Percentiles rank a stretch among this genome's conserved stretches.
phyloP scores from a whole-genome alignment of 2,113 vertebrate species.

The Proterorhinus semilunaris region DNA sequence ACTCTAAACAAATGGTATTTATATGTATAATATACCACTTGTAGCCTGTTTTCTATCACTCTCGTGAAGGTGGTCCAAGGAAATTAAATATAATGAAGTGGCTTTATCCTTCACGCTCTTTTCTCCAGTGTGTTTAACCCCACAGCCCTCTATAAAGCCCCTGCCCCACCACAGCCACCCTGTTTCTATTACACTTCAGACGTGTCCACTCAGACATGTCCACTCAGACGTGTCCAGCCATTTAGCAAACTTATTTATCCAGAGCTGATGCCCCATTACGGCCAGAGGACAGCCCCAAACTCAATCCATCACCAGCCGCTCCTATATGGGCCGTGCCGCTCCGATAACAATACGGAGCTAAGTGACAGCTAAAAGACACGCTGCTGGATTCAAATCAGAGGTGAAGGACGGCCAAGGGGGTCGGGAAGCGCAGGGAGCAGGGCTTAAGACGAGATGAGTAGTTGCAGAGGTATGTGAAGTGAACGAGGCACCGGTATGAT shows the following conservation, averaged over 20 bases:
- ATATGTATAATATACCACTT: neutral
- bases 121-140: conserved; percentile 27
- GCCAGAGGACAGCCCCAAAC: conserved; percentile 8
- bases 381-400: conserved; percentile 26
- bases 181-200: conserved; percentile 1
- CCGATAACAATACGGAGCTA: conserved; percentile 55
- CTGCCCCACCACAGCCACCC: neutral
- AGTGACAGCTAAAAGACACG: conserved; percentile 30
- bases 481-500: conserved; percentile 16
- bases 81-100: conserved; percentile 1
- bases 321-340: neutral
- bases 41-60: neutral
- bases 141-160: neutral
- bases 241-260: conserved; percentile 35
- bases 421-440: conserved; percentile 26
- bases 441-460: conserved; percentile 6
- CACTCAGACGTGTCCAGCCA: conserved; percentile 17
- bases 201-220: neutral
- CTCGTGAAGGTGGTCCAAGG: neutral
- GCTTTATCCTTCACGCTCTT: neutral
- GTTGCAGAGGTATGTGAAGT: conserved; percentile 13
- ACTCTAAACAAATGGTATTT: no score
- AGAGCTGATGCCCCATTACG: conserved; percentile 30
- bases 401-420: conserved; percentile 45
- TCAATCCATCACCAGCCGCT: conserved; percentile 15